A percentile compares a stretch with the other conserved stretches of the same genome.
These are phyloP conservation scores for Pyxicephalus adspersus DNA, from an alignment of 2,113 vertebrate genomes.

Conservation along the genomic window DNA sequence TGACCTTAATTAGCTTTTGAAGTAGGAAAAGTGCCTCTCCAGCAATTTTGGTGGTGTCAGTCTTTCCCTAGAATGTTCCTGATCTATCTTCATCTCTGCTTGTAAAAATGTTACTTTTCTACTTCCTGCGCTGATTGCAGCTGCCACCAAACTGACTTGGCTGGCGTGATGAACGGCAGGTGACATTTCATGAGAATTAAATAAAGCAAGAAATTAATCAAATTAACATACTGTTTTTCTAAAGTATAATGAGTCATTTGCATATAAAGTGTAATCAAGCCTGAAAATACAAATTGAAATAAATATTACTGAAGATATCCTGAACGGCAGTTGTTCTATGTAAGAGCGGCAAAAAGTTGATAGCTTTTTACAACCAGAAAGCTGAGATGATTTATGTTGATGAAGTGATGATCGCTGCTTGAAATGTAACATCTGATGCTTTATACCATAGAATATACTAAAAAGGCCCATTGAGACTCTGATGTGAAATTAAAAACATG, in stretches of 20 bases:
- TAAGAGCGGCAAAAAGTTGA: conserved; percentile 41
- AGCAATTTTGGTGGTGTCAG: conserved; percentile 60
- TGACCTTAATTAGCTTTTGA: conserved; percentile 59
- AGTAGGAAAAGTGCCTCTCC: conserved; percentile 56
- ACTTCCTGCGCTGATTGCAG: conserved; percentile 63
- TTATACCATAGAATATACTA: conserved; percentile 32
- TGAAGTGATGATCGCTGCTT: conserved; percentile 14
- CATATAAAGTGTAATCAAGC: conserved; percentile 69
- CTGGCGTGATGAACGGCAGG: conserved; percentile 74
- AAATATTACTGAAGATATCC: conserved; percentile 59
- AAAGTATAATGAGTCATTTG: conserved; percentile 71
- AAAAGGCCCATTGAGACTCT: conserved; percentile 11
- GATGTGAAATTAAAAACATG: conserved; percentile 45
- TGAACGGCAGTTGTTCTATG: conserved; percentile 59
- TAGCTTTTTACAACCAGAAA: conserved; percentile 52
- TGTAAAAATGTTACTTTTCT: conserved; percentile 68
- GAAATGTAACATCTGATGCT: conserved; percentile 37
- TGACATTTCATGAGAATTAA: conserved; percentile 75
- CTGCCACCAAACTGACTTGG: conserved; percentile 63
- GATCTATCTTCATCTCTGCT: conserved; percentile 9
- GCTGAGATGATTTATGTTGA: conserved; percentile 51
- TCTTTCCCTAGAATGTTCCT: conserved; percentile 22
- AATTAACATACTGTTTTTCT: conserved; percentile 73
- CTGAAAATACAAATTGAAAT: conserved; percentile 69
- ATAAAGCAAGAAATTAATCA: conserved; percentile 71